Conservation (phyloP, 2,797 vertebrate genomes). For the Siniperca scherzeri region DNA sequence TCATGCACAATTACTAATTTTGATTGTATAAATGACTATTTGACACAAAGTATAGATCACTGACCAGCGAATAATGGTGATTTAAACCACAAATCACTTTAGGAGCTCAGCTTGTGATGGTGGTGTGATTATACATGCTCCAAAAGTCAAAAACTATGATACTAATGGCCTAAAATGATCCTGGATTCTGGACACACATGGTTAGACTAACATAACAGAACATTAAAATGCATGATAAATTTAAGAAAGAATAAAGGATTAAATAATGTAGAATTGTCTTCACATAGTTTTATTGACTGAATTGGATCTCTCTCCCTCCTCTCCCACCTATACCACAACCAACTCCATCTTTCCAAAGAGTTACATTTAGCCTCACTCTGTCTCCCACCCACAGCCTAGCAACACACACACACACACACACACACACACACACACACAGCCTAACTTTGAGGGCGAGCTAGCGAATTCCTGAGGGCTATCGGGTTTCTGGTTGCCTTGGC, state of each 20-base stretch:
- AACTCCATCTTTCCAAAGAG: conserved; percentile 74
- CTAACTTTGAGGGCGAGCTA: conserved; percentile 83
- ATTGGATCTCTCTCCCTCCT: conserved; percentile 28
- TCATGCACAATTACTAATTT: background rate
- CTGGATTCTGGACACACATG: conserved; percentile 6
- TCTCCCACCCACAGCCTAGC: conserved; percentile 71
- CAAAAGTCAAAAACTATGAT: background rate
- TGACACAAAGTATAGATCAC: background rate
- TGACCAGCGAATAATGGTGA: conserved; percentile 21
- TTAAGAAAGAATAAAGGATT: conserved; percentile 27
- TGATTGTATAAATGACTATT: background rate
- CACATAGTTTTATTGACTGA: conserved; percentile 38
- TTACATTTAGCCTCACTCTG: conserved; percentile 59
- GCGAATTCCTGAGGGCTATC: conserved; percentile 97
- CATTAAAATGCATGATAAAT: conserved; percentile 28
- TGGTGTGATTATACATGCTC: conserved; percentile 21
- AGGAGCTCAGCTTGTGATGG: background rate
- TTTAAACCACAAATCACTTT: conserved; percentile 29
- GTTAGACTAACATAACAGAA: conserved; percentile 2
- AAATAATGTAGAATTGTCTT: conserved; percentile 36
- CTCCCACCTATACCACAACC: conserved; percentile 67
- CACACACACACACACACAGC: conserved; percentile 55
- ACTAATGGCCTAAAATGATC: conserved; percentile 19
- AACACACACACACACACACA: conserved; percentile 44
- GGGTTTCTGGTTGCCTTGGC: conserved; percentile 97